Conservation (phyloP, 2,888 invertebrate species). For the Caenorhabditis doughertyi region DNA sequence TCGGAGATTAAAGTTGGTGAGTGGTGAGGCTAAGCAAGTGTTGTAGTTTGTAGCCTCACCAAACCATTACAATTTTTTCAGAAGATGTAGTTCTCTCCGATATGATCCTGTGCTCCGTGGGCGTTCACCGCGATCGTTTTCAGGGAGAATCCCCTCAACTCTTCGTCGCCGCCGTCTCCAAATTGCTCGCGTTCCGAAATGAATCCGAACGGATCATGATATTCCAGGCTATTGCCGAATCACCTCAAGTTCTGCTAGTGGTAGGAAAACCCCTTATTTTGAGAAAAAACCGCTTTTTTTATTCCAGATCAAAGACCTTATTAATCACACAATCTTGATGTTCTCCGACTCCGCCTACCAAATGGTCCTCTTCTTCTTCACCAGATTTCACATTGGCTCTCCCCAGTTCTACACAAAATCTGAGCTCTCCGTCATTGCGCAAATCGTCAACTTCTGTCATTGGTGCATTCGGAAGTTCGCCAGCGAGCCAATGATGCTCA, state of each 20-base stretch:
- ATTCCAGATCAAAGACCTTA: constrained; percentile 39
- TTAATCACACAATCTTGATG: not conserved
- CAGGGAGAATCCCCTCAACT: constrained; percentile 45
- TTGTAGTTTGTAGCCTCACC: not conserved
- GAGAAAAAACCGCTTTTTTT: too few relatives aligned
- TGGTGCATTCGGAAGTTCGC: constrained; percentile 30
- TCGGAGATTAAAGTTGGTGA: constrained; percentile 38
- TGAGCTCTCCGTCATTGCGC: constrained; percentile 10
- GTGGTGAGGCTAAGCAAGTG: not conserved
- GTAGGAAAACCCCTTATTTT: too few relatives aligned
- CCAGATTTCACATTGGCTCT: constrained; percentile 44
- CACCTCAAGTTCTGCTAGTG: constrained; percentile 20
- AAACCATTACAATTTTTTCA: not conserved
- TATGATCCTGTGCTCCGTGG: constrained; percentile 42
- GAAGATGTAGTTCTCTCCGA: constrained; percentile 15
- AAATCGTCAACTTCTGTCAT: constrained; percentile 37
- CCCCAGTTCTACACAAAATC: constrained; percentile 19
- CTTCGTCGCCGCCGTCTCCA: constrained; percentile 42
- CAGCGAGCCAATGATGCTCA: constrained; percentile 40
- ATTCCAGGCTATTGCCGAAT: constrained; percentile 27
- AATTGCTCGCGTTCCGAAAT: constrained; percentile 29
- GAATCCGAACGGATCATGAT: constrained; percentile 53
- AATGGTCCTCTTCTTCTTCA: constrained; percentile 47
- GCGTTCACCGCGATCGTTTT: constrained; percentile 18
- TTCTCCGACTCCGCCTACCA: constrained; percentile 32